These are phyloP conservation scores for Parnassius apollo DNA, from an alignment of 2,888 invertebrate genomes.

Conservation along the genomic window DNA sequence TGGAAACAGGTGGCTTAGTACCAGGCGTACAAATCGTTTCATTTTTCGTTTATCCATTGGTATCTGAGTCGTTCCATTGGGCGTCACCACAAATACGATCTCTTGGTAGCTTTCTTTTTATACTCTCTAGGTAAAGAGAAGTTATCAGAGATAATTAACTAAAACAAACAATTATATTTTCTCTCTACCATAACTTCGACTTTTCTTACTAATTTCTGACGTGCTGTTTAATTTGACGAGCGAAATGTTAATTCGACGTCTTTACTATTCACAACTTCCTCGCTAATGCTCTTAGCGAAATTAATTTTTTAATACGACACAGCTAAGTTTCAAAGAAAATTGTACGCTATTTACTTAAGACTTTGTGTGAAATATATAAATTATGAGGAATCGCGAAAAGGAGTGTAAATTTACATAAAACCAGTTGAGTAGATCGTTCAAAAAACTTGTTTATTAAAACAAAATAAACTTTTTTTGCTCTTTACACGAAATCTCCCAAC, in stretches of 20 bases:
- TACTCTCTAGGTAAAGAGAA: no score
- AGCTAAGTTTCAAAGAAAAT: constrained; percentile 4
- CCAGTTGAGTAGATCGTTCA: no score
- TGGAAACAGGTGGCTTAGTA: no score
- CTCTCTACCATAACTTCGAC: background rate
- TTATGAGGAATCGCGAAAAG: background rate
- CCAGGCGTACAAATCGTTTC: no score
- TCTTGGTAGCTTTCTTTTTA: no score
- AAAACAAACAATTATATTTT: background rate
- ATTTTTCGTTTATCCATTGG: no score
- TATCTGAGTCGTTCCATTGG: no score
- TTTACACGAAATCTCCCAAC: no score
- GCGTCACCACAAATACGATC: no score
- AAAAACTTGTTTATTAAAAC: no score
- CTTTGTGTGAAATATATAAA: background rate
- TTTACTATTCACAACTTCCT: constrained; percentile 14
- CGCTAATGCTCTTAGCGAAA: constrained; percentile 13
- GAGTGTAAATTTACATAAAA: background rate
- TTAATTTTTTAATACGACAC: constrained; percentile 7
- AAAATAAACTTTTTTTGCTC: no score
- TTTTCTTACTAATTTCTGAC: background rate
- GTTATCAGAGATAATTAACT: no score
- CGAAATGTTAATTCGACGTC: constrained; percentile 6
- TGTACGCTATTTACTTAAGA: background rate
- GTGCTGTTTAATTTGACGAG: constrained; percentile 3